Percentiles rank a stretch among this genome's conserved stretches.
phyloP scores from a whole-genome alignment of 2,113 vertebrate genomes.

The Halcyon malimbica region DNA sequence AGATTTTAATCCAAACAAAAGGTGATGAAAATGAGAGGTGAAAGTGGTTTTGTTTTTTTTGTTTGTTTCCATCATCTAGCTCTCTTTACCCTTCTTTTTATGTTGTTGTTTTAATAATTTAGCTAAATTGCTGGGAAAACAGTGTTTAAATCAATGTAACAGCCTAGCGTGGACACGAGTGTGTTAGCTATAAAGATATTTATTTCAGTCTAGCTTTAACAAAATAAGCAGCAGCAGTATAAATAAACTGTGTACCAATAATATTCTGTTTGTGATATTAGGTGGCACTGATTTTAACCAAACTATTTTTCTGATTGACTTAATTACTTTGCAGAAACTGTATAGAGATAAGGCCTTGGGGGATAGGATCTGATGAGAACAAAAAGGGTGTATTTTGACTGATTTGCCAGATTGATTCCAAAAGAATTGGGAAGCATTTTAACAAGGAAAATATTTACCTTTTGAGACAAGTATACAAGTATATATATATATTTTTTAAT shows the following conservation, averaged over 20 bases:
- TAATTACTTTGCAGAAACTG: background rate
- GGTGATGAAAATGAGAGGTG: background rate
- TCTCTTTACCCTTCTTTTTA: background rate
- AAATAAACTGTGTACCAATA: background rate
- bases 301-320: background rate
- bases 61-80: background rate
- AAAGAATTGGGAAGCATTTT: background rate
- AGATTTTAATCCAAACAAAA: conserved; percentile 35
- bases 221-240: background rate
- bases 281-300: background rate
- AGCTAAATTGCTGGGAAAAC: conserved; percentile 22
- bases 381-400: background rate
- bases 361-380: background rate
- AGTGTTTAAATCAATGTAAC: conserved; percentile 48
- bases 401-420: background rate
- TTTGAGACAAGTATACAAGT: background rate
- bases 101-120: conserved; percentile 53
- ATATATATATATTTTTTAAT: background rate
- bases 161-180: conserved; percentile 6
- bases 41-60: conserved; percentile 1
- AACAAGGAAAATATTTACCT: background rate
- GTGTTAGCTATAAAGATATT: conserved; percentile 6
- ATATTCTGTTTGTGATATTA: background rate
- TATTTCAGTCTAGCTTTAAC: conserved; percentile 27
- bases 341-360: background rate